phyloP scores from a whole-genome alignment of 2,113 vertebrate species.

The Cyanocitta stelleri region DNA sequence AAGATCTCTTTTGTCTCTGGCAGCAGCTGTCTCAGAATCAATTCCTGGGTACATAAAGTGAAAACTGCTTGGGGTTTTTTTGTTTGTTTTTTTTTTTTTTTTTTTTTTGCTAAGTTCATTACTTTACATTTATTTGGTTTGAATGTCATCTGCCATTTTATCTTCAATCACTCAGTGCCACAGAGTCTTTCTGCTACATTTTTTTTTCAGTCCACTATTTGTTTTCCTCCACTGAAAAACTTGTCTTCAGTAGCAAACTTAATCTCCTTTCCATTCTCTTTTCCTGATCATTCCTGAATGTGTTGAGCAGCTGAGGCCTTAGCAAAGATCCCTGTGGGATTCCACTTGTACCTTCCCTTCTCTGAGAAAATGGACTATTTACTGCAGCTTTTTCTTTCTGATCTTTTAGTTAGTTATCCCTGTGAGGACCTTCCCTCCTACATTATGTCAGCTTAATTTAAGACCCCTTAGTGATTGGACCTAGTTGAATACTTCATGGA shows the following conservation, averaged over 20 bases:
- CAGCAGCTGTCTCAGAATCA: not conserved
- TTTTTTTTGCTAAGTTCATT: not conserved
- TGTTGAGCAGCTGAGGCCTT: not conserved
- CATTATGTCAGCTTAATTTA: not conserved
- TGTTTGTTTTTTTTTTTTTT: not conserved
- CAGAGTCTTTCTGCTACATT: not conserved
- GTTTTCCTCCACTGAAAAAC: not conserved
- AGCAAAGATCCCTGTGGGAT: not conserved
- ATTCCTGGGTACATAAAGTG: not conserved
- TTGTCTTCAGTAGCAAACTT: not conserved
- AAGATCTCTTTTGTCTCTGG: not conserved
- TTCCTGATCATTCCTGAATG: not conserved
- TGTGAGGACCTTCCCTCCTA: not conserved
- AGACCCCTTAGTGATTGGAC: not conserved
- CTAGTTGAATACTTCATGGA: not conserved
- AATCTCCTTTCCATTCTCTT: not conserved
- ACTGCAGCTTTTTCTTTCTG: not conserved
- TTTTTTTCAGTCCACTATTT: not conserved
- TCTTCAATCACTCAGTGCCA: not conserved
- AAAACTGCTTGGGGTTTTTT: not conserved
- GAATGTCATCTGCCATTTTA: not conserved
- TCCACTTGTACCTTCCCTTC: not conserved
- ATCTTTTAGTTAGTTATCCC: not conserved
- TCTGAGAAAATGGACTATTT: constrained; percentile 3
- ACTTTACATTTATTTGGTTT: not conserved